phyloP scores from a whole-genome alignment of 2,797 vertebrate genomes.

The Pseudopleuronectes americanus region DNA sequence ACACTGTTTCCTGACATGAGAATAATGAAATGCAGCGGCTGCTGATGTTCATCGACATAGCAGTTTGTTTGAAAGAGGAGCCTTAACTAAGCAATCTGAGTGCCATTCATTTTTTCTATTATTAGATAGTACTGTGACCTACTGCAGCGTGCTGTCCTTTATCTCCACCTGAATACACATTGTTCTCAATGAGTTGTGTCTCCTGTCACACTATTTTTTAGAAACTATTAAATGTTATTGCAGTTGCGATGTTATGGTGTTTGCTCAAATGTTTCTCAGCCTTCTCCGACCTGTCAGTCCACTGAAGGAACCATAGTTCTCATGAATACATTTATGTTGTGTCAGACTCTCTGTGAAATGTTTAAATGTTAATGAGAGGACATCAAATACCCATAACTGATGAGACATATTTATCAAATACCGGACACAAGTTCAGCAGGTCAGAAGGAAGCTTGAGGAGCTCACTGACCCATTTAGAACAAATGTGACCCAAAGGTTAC shows the following conservation, averaged over 20 bases:
- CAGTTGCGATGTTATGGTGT: neutral
- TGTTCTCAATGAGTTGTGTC: neutral
- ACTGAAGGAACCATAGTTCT: neutral
- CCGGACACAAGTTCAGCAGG: neutral
- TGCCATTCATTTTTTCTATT: conserved; percentile 27
- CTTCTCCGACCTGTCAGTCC: neutral
- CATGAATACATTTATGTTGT: neutral
- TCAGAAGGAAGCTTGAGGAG: neutral
- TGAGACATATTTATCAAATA: neutral
- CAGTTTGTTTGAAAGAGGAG: conserved; percentile 16
- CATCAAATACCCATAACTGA: neutral
- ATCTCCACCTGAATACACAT: conserved; percentile 2
- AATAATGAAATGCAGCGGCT: conserved; percentile 55
- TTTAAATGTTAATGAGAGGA: neutral
- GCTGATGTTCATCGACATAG: conserved; percentile 24
- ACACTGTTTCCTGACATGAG: conserved; percentile 42
- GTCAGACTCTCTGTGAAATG: neutral
- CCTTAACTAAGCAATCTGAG: conserved; percentile 15
- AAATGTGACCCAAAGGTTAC: neutral
- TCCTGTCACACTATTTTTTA: conserved; percentile 6
- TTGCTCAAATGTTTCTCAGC: neutral
- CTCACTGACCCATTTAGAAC: neutral
- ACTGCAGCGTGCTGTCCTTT: conserved; percentile 9
- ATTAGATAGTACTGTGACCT: conserved; percentile 28
- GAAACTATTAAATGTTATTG: neutral